Evolutionary conservation across 1,140 invertebrate genomes (phyloP), one percentile per base, ranked within the genome.

Genomic region (Solenopsis invicta): DNA sequence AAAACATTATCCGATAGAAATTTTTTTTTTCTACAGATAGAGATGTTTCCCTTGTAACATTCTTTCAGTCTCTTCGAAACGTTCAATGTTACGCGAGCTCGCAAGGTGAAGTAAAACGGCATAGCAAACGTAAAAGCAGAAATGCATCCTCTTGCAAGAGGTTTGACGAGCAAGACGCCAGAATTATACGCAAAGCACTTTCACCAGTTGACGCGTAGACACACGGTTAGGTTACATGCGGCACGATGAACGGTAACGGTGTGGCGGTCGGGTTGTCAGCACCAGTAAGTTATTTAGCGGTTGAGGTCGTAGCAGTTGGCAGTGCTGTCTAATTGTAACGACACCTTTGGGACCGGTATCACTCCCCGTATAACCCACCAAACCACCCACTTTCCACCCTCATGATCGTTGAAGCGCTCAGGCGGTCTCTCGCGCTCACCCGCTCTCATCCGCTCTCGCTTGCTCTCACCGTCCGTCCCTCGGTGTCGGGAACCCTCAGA

Each of bases 241-340:
- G 67, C 54, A 82, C 86, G 86, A 91, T 88, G 90, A 89, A 87
- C 78, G 91, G 86, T 91, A 93, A 90, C 88, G 88, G 88, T 90
- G 91, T 92, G 92, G 80, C 89, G 94, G 93, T 94, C 89, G 91
- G 91, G 91, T 94, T 94, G 94, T 94, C 94, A 94, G 92, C 94
- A 94, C 93, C 92, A 91, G 91, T 94, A 94, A 95, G 93, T 95
- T 95, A 94, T 94, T 94, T 94, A 94, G 94, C 91, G 94, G 93
- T 94, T 91, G 93, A 94, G 91, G 86, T 89, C 88, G 89, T 86
- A 91, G 90, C 92, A 94, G 93, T 93, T 93, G 94, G 94, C 93
- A 92, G 92, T 88, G 89, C 92, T 93, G 94, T 95, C 93, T 95
- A 95, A 95, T 95, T 94, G 93, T 94, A 94, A 95, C 93, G 94